Evolutionary conservation across 37 sponge, comb jelly and placozoan species (phyloP).

Genomic region (Geodia barretti): DNA sequence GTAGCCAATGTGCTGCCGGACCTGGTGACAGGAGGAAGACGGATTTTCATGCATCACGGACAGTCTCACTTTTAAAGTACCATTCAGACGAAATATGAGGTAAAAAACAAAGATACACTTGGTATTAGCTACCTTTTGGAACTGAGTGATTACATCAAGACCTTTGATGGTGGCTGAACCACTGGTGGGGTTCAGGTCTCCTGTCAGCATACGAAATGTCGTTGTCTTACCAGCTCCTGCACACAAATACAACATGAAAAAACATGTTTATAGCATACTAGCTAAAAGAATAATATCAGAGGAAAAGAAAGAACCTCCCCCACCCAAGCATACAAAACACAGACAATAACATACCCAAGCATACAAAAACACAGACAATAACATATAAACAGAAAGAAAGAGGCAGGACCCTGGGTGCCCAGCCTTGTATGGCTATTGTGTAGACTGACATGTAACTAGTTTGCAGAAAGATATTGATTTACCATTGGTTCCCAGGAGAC

Average conservation of each 20-base stretch:
- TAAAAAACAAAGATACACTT: too few relatives aligned
- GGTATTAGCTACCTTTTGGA: slow-evolving; percentile 7
- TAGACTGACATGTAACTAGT: too few relatives aligned
- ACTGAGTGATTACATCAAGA: slow-evolving; percentile 59
- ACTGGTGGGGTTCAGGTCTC: slow-evolving; percentile 69
- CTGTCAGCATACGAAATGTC: slow-evolving; percentile 96
- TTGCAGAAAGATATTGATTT: background rate
- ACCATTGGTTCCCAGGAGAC: slow-evolving; percentile 95
- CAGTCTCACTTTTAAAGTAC: too few relatives aligned
- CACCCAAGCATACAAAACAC: too few relatives aligned
- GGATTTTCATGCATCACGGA: too few relatives aligned
- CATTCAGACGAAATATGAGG: too few relatives aligned
- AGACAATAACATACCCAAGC: background rate
- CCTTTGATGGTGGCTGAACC: slow-evolving; percentile 88
- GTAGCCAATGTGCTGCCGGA: slow-evolving; percentile 77
- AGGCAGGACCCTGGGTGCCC: too few relatives aligned
- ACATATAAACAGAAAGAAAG: background rate
- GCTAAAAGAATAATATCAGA: too few relatives aligned
- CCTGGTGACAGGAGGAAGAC: slow-evolving; percentile 26
- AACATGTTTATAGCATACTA: background rate
- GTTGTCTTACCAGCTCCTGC: slow-evolving; percentile 92
- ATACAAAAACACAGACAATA: background rate
- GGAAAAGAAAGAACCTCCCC: too few relatives aligned
- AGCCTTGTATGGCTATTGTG: too few relatives aligned
- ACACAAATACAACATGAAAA: background rate